Percentiles rank a stretch among this genome's conserved stretches.
phyloP scores from a whole-genome alignment of 2,797 vertebrate species.

The Peromyscus melanophrys region DNA sequence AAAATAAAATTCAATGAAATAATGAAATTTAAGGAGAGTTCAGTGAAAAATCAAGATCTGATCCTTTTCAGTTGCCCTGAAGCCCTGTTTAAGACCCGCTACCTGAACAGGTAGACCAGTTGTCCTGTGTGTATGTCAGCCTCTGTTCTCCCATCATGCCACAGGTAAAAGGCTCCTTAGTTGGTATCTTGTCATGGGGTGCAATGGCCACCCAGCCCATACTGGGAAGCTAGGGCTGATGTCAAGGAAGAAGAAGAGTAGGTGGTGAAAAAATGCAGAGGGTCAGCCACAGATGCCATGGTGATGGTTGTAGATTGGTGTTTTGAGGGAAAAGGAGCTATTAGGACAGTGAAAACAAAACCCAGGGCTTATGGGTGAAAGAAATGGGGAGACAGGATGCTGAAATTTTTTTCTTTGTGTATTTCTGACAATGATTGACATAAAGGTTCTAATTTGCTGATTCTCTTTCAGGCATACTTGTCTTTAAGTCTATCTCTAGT shows the following conservation, averaged over 20 bases:
- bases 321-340: not conserved
- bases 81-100: not conserved
- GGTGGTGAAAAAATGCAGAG: not conserved
- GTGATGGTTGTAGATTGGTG: not conserved
- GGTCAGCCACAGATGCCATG: accelerated
- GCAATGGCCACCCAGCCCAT: not conserved
- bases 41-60: not conserved
- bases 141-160: not conserved
- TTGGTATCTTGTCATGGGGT: not conserved
- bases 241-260: not conserved
- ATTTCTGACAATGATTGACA: not conserved
- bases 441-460: not conserved
- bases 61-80: not conserved
- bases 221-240: not conserved
- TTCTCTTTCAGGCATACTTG: not conserved
- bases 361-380: not conserved
- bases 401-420: not conserved
- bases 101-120: not conserved
- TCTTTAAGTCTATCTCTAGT: not conserved
- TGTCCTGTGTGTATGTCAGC: accelerated
- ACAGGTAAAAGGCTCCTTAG: not conserved
- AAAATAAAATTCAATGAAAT: slow-evolving; percentile 35
- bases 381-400: not conserved
- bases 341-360: not conserved
- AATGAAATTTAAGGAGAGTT: not conserved